Conservation (phyloP, 2,888 invertebrate genomes). For the Saturnia japonica region DNA sequence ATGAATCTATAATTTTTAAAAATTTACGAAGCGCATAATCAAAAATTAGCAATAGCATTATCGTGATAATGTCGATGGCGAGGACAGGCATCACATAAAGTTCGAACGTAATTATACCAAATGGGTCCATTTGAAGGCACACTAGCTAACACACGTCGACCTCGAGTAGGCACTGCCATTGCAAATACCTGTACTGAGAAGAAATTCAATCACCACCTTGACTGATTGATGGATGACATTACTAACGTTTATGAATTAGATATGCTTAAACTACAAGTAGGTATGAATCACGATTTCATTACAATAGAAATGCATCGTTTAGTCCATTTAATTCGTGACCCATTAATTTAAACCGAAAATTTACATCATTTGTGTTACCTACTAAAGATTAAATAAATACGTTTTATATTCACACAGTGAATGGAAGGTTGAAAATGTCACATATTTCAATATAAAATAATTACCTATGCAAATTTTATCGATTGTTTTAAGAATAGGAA, state of each 20-base stretch:
- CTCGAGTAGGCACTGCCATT: slow-evolving; percentile 49
- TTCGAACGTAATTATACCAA: slow-evolving; percentile 78
- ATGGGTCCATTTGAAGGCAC: slow-evolving; percentile 72
- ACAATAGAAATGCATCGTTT: not conserved
- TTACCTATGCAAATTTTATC: not conserved
- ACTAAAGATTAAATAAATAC: not conserved
- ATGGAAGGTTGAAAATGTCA: not conserved
- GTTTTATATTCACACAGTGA: slow-evolving; percentile 8
- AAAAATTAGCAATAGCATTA: slow-evolving; percentile 25
- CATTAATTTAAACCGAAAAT: slow-evolving; percentile 4
- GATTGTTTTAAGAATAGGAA: not conserved
- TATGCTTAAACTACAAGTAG: not conserved
- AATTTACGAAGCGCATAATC: too few species aligned
- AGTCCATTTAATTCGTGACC: not conserved
- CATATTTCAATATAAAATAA: not conserved
- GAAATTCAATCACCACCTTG: slow-evolving; percentile 63
- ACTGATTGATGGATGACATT: slow-evolving; percentile 51
- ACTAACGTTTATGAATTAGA: slow-evolving; percentile 22
- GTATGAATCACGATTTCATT: not conserved
- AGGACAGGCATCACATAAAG: slow-evolving; percentile 66
- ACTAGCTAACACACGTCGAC: slow-evolving; percentile 66
- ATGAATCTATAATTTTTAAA: not conserved
- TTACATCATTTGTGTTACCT: slow-evolving; percentile 4
- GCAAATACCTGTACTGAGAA: slow-evolving; percentile 55
- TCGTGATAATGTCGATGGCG: slow-evolving; percentile 63